phyloP scores from a whole-genome alignment of 2,797 vertebrate species.

The Chaetophractus vellerosus region DNA sequence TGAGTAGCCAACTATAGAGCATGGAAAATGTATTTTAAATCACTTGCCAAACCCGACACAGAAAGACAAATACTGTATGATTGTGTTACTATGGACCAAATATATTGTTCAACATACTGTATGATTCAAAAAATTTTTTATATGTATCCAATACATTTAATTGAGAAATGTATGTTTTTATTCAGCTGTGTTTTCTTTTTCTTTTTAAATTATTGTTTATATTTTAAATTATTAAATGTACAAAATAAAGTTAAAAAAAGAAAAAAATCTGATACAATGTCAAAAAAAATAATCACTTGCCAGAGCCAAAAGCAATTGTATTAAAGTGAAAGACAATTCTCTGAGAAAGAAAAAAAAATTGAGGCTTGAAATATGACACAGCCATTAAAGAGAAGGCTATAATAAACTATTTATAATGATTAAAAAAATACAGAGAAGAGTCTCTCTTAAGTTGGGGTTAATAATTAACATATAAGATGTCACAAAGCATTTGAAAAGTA shows the following conservation, averaged over 20 bases:
- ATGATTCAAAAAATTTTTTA: no score
- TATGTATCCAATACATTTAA: no score
- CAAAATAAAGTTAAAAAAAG: no score
- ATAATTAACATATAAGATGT: constrained; percentile 13
- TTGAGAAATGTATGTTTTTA: no score
- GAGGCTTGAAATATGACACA: background rate
- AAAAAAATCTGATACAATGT: no score
- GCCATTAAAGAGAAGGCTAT: constrained; percentile 27
- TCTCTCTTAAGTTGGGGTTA: constrained; percentile 25
- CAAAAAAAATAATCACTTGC: background rate
- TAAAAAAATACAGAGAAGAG: background rate
- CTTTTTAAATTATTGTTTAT: no score
- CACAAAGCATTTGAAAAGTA: background rate
- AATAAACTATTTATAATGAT: constrained; percentile 40
- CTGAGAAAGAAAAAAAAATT: background rate
- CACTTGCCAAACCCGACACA: background rate
- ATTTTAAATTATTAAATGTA: no score
- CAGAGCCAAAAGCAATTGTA: background rate
- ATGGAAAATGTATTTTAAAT: constrained; percentile 45
- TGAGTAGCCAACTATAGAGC: background rate
- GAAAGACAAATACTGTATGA: no score
- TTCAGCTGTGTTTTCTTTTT: no score
- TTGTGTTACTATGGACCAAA: no score
- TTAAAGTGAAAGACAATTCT: constrained; percentile 15
- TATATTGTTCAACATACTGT: no score